Base-by-base conservation (phyloP, 2,888 invertebrate genomes). In the Acanthosepion pharaonis region DNA sequence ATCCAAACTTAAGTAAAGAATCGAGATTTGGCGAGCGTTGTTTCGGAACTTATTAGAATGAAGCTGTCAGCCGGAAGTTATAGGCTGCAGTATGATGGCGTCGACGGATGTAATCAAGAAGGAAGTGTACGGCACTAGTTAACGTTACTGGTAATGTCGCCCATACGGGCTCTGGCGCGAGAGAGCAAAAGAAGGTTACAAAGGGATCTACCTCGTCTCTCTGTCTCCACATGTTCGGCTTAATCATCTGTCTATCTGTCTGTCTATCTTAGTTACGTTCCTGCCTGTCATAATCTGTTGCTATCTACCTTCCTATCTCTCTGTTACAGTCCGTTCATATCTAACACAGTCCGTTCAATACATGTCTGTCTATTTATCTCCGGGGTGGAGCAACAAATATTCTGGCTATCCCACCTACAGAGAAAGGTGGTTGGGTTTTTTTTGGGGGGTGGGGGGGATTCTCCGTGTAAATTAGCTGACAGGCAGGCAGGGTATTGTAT, bases 101-200 rank as follows among this genome's bases (percentile, higher is more conserved):
- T 78, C 78, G n/a, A 78, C 78, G 78, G 78, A 78, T 78, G 78
- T 78, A 78, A 78, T 78, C 78, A 78, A 33, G 78, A 33, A 78
- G 78, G 78, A 78, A 78, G 78, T 78, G 2, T 33, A n/a, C 78
- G 78, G 78, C 78, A 33, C 78, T 33, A 78, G n/a, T 78, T 42
- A 42, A 15, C n/a, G 18, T 5, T 8, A 33, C 78, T 78, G 78
- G 33, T n/a, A 78, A 78, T 78, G 78, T 78, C 78, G 78, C n/a
- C 33, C 78, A 33, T 78, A 78, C 78, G n/a, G n/a, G n/a, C 78
- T 78, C n/a, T 78, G 78, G 20, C 59, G n/a, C 11, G n/a, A n/a
- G 78, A 15, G n/a, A 78, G n/a, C 11, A 1, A 18, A 15, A 5
- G 78, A 15, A 15, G 78, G 78, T 33, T n/a, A 78, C 11, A 33